Percentiles rank a stretch among this genome's conserved stretches.
These are phyloP conservation scores for Psittacula echo DNA, from an alignment of 2,797 vertebrate species.

Conservation along the genomic window DNA sequence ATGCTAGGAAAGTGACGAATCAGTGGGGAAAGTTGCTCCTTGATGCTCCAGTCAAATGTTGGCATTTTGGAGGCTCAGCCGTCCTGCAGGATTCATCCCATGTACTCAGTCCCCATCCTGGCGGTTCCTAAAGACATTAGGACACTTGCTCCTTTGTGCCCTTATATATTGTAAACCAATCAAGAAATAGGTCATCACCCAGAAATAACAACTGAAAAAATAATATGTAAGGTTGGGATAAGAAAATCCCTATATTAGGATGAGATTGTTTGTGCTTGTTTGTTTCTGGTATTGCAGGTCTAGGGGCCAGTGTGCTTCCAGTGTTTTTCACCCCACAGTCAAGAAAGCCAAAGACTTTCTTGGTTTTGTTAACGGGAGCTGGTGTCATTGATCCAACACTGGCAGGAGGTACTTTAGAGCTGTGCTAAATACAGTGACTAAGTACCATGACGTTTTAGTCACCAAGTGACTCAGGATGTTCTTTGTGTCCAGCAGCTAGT, in stretches of 20 bases:
- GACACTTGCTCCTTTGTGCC: neutral
- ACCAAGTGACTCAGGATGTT: neutral
- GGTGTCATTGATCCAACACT: neutral
- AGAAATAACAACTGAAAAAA: neutral
- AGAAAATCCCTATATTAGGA: neutral
- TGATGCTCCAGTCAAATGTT: neutral
- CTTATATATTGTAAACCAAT: neutral
- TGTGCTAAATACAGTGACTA: neutral
- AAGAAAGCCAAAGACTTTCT: neutral
- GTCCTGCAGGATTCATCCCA: neutral
- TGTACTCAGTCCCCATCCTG: no score
- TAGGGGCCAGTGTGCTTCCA: neutral
- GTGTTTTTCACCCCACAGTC: neutral
- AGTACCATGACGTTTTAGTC: neutral
- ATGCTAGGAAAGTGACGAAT: neutral
- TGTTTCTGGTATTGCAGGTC: neutral
- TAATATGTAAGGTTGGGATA: neutral
- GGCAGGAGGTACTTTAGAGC: neutral
- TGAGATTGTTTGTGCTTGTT: neutral
- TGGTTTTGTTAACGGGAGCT: neutral
- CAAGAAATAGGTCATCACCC: neutral
- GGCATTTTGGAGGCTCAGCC: neutral
- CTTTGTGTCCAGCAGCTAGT: neutral
- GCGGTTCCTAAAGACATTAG: fast-evolving
- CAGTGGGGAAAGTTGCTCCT: neutral